Evolutionary conservation across 2,113 vertebrate genomes (phyloP), one percentile per base, ranked within the genome.

Genomic region (Vulpes ferrilata): DNA sequence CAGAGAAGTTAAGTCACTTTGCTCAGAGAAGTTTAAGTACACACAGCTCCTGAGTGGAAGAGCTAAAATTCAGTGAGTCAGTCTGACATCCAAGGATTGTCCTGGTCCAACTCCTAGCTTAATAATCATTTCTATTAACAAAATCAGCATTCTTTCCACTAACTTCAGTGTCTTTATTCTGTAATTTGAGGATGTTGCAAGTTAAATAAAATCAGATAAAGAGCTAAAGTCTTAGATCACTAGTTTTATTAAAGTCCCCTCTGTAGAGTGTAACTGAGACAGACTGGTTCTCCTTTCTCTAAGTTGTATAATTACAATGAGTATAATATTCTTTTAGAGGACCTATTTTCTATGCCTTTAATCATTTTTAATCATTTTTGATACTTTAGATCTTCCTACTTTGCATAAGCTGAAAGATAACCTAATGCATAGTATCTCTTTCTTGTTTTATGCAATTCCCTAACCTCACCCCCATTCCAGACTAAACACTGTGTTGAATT

Each of bases 231-330:
- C 51, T 43, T 43, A 43, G 12, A 93, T 93, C 22, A 79, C 23
- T 57, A 20, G 15, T 95, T 81, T 94, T 80, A 78, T 92, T 65
- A 85, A 86, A 95, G 65, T 30, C 16, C 25, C 94, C 96, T 57
- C 32, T 27, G 17, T 6, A 65, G 27, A 87, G 3, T 15, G 5
- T 69, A 84, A 38, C 11, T 38, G 60, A 74, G 57, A 69, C 16
- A 30, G 19, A 20, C 22, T 83, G 38, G 53, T 20, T 95, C 35
- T 62, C 64, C 76, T 82, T 84, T 64, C 73, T 78, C 94, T 90
- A 69, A 76, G 13, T 73, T 85, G 30, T 10, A 55, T 57, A 69
- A 65, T 62, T 64, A 67, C 20, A 71, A 35, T 60, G 17, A 85
- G 30, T 64, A 57, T 22, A 64, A 74, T 59, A 23, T 53, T 89